These are phyloP conservation scores for Caenorhabditis sp. DNA, from an alignment of 2,888 invertebrate genomes.

Conservation along the genomic window DNA sequence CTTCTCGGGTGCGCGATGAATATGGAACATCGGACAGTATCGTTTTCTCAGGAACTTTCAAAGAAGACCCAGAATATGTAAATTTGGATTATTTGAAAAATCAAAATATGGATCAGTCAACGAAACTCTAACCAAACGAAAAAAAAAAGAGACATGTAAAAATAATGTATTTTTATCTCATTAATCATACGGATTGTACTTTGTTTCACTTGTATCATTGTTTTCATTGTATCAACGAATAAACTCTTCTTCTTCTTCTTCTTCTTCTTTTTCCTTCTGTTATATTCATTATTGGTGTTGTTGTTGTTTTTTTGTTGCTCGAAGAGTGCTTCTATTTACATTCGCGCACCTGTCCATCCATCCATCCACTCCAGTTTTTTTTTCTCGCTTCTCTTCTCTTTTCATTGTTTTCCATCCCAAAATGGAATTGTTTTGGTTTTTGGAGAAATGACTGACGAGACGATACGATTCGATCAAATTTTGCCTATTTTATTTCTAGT, in stretches of 20 bases:
- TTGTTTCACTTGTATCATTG: background rate
- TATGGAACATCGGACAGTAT: constrained; percentile 48
- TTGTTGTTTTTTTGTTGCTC: constrained; percentile 5
- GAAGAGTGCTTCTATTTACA: background rate
- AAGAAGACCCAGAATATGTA: constrained; percentile 48
- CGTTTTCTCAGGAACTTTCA: constrained; percentile 35
- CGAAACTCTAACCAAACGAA: constrained; percentile 18
- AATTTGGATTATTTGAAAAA: constrained; percentile 45
- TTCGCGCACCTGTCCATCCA: background rate
- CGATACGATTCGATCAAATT: background rate
- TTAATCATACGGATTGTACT: constrained; percentile 27
- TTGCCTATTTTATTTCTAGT: background rate
- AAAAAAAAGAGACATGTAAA: background rate
- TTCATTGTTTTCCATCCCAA: background rate
- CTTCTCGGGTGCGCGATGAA: constrained; percentile 26
- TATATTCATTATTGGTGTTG: background rate
- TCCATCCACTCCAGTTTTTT: background rate
- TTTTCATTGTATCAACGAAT: constrained; percentile 10
- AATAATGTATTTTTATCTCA: constrained; percentile 9
- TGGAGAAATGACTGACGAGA: background rate
- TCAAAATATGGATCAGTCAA: constrained; percentile 41
- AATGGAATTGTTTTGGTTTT: background rate
- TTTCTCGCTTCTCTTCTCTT: background rate
- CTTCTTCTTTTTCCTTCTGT: background rate
- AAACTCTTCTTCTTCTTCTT: background rate